phyloP scores from a whole-genome alignment of 2,888 invertebrate genomes.

The Agelastica alni region DNA sequence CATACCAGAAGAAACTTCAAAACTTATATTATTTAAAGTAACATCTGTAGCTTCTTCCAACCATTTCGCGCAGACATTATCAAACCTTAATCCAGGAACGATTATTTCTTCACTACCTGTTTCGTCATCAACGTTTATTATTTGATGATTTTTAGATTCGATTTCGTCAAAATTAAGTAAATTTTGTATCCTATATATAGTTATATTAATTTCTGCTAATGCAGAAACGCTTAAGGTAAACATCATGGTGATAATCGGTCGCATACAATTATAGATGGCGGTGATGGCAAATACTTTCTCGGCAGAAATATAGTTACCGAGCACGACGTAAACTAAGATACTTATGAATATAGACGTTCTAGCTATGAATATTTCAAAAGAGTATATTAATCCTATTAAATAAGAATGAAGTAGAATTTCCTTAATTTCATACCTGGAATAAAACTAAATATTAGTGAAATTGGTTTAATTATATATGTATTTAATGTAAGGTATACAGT shows the following conservation, averaged over 20 bases:
- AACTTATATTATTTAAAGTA: constrained; percentile 57
- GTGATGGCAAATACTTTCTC: constrained; percentile 87
- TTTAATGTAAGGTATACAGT: too few relatives aligned
- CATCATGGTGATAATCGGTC: constrained; percentile 87
- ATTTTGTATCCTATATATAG: constrained; percentile 70
- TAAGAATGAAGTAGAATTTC: constrained; percentile 76
- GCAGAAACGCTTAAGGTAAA: constrained; percentile 86
- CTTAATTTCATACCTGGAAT: constrained; percentile 68
- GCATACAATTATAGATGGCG: constrained; percentile 86
- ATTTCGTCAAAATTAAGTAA: constrained; percentile 61
- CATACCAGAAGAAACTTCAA: constrained; percentile 50
- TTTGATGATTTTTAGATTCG: constrained; percentile 18
- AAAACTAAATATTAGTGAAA: too few relatives aligned
- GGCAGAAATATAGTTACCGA: constrained; percentile 75
- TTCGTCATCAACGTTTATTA: constrained; percentile 42
- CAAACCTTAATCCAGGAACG: constrained; percentile 56
- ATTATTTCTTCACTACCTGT: constrained; percentile 38
- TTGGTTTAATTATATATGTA: too few relatives aligned
- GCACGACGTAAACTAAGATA: constrained; percentile 74
- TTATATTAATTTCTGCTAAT: constrained; percentile 78
- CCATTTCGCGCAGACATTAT: constrained; percentile 73
- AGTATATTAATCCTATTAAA: constrained; percentile 75
- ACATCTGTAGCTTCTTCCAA: constrained; percentile 43
- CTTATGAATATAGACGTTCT: constrained; percentile 86
- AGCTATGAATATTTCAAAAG: constrained; percentile 86